Evolutionary conservation across 2,888 invertebrate genomes (phyloP).

Genomic region (Eupelmus urozonus): DNA sequence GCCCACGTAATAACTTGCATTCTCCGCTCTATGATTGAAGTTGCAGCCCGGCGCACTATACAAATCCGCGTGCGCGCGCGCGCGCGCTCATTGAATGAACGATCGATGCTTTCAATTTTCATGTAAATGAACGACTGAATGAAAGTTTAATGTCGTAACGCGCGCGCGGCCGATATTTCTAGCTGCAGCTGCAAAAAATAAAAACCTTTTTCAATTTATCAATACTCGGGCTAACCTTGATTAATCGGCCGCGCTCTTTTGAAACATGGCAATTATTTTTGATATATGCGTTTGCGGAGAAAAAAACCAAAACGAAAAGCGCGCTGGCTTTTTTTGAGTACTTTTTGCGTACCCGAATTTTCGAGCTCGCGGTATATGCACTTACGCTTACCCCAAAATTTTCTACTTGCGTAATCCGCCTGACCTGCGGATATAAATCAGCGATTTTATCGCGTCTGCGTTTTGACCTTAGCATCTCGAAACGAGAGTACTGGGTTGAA

Average conservation of each 20-base stretch:
- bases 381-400: not conserved
- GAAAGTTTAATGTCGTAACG: not conserved
- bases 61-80: not conserved
- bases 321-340: too few relatives aligned
- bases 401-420: not conserved
- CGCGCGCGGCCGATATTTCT: not conserved
- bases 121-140: conserved; percentile 9
- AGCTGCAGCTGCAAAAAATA: not conserved
- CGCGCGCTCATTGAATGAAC: not conserved
- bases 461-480: not conserved
- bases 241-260: not conserved
- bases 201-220: conserved; percentile 9
- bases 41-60: not conserved
- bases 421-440: not conserved
- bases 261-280: conserved; percentile 6
- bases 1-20: too few relatives aligned
- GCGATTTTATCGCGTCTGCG: not conserved
- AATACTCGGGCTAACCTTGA: not conserved
- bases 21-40: not conserved
- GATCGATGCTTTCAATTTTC: conserved; percentile 16
- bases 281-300: not conserved
- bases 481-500: not conserved
- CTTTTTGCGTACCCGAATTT: too few relatives aligned
- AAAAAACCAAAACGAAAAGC: not conserved
- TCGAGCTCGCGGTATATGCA: too few relatives aligned